Conservation (phyloP, 2,113 vertebrate genomes). For the Dicaeum eximium region DNA sequence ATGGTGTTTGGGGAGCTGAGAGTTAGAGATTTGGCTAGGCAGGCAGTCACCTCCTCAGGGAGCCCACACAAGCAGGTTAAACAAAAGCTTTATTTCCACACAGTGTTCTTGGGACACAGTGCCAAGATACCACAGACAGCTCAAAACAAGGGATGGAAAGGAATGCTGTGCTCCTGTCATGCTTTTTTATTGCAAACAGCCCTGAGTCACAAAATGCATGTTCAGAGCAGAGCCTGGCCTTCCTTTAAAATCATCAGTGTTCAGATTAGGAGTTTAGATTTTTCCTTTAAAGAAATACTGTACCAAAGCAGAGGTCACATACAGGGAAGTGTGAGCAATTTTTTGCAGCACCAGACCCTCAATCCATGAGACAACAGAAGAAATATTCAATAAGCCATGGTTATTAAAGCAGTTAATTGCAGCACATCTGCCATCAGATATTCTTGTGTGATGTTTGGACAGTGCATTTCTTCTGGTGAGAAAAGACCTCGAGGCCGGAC, state of each 20-base stretch:
- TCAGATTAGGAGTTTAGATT: not conserved
- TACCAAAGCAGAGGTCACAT: not conserved
- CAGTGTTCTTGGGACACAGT: not conserved
- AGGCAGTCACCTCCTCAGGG: not conserved
- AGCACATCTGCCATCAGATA: not conserved
- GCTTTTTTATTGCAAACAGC: conserved; percentile 7
- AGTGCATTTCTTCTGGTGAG: not conserved
- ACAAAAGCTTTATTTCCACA: conserved; percentile 43
- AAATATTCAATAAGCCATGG: not conserved
- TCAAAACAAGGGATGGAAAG: conserved; percentile 20
- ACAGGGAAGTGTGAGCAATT: not conserved
- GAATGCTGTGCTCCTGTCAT: not conserved
- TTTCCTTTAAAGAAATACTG: not conserved
- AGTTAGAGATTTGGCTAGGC: not conserved
- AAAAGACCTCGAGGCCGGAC: not conserved
- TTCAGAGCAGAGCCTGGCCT: not conserved
- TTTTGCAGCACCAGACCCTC: not conserved
- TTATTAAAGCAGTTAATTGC: not conserved
- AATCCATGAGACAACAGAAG: not conserved
- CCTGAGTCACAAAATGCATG: not conserved
- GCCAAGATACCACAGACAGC: conserved; percentile 14
- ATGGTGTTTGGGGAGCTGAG: not conserved
- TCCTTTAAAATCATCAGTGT: not conserved
- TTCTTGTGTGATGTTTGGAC: rapidly evolving
- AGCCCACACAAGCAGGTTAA: conserved; percentile 63